These are phyloP conservation scores for Chymomyza costata DNA, from an alignment of 1,140 invertebrate species.

Conservation along the genomic window DNA sequence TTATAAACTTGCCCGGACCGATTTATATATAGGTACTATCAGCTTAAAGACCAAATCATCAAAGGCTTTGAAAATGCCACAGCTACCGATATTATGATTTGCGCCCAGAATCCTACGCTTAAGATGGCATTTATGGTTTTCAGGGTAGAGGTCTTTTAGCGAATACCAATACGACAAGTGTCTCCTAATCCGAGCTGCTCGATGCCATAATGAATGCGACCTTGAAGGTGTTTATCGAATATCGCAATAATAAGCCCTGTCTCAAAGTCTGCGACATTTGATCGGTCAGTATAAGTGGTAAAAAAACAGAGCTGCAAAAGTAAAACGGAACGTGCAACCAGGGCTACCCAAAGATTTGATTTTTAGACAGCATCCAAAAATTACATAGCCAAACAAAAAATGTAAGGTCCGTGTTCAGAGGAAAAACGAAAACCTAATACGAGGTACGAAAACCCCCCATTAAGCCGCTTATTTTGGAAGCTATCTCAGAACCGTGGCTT, in stretches of 20 bases:
- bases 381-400: background rate
- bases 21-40: slow-evolving; percentile 17
- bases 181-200: slow-evolving; percentile 17
- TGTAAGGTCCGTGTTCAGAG: too few species aligned
- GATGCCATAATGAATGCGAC: slow-evolving; percentile 15
- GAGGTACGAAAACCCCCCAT: too few species aligned
- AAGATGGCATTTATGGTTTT: slow-evolving; percentile 18
- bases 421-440: too few species aligned
- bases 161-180: slow-evolving; percentile 9
- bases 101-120: slow-evolving; percentile 8
- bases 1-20: slow-evolving; percentile 14
- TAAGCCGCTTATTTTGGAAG: too few species aligned
- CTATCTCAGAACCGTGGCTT: too few species aligned
- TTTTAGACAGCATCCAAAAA: too few species aligned
- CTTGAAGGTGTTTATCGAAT: slow-evolving; percentile 24
- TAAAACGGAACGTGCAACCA: too few species aligned
- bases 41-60: slow-evolving; percentile 10
- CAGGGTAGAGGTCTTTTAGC: slow-evolving; percentile 3
- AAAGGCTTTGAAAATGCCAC: slow-evolving; percentile 32
- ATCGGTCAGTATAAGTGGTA: too few species aligned
- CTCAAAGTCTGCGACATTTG: slow-evolving; percentile 27
- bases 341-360: too few species aligned
- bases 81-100: slow-evolving; percentile 6
- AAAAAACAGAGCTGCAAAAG: too few species aligned
- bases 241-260: slow-evolving; percentile 27